Percentiles rank a stretch among this genome's conserved stretches.
phyloP scores from a whole-genome alignment of 2,888 invertebrate species.

The Micropterix aruncella region DNA sequence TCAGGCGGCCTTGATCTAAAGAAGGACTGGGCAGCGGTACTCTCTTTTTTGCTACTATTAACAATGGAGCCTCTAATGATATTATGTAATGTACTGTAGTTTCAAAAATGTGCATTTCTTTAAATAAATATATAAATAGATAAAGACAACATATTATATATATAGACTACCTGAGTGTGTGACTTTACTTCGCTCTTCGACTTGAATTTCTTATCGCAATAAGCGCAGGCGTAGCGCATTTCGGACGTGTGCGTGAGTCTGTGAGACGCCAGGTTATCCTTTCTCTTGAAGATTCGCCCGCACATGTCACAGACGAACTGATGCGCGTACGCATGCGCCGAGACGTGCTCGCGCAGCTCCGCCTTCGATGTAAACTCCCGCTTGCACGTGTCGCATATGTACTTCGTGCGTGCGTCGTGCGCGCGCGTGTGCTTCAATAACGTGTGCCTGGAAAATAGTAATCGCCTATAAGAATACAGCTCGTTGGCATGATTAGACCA shows the following conservation, averaged over 20 bases:
- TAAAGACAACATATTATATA: too few species aligned
- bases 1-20: too few species aligned
- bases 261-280: not conserved
- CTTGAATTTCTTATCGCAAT: conserved; percentile 14
- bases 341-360: not conserved
- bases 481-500: too few species aligned
- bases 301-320: not conserved
- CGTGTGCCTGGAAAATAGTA: not conserved
- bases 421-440: not conserved
- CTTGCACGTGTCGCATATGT: not conserved
- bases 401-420: not conserved
- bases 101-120: too few species aligned
- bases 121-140: too few species aligned
- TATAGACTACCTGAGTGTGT: not conserved
- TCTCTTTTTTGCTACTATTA: too few species aligned
- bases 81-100: too few species aligned
- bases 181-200: not conserved
- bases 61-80: too few species aligned
- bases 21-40: too few species aligned
- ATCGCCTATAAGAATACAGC: too few species aligned
- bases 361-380: not conserved
- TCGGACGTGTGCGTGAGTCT: not conserved
- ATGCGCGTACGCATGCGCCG: not conserved
- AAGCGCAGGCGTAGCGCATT: not conserved
- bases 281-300: not conserved